Evolutionary conservation across 2,888 invertebrate species (phyloP).

Genomic region (Eupithecia abbreviata): DNA sequence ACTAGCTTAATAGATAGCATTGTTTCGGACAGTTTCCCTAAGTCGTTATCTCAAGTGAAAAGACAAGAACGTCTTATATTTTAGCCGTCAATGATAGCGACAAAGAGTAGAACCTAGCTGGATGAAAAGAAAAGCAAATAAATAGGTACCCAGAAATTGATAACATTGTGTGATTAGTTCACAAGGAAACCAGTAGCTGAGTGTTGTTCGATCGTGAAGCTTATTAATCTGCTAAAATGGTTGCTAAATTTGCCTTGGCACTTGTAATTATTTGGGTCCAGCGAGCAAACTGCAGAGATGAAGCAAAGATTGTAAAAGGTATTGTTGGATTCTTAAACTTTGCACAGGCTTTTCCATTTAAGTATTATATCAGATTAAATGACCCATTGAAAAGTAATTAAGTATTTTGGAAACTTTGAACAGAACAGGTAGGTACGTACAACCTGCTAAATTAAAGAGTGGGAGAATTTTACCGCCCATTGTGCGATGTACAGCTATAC

Average conservation of each 20-base stretch:
- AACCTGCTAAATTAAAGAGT: background rate
- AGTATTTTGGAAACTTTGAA: background rate
- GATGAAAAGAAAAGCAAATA: conserved; percentile 23
- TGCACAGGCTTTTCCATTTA: conserved; percentile 12
- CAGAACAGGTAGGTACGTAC: background rate
- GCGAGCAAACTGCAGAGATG: conserved; percentile 63
- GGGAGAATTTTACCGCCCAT: background rate
- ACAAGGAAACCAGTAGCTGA: conserved; percentile 37
- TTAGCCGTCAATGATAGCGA: background rate
- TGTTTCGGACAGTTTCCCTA: background rate
- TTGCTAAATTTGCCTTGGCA: conserved; percentile 44
- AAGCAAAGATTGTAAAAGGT: conserved; percentile 80
- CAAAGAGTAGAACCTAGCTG: background rate
- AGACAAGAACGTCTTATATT: background rate
- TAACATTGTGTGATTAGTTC: conserved; percentile 52
- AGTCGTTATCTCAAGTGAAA: background rate
- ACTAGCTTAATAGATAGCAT: background rate
- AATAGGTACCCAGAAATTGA: conserved; percentile 40
- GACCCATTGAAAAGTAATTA: background rate
- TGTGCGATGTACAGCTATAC: background rate
- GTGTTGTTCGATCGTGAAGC: conserved; percentile 53
- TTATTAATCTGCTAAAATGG: conserved; percentile 47
- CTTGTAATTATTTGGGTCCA: conserved; percentile 49
- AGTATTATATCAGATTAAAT: conserved; percentile 7
- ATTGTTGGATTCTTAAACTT: conserved; percentile 36